Conservation (phyloP, 2,888 invertebrate species). For the Cheilosia urbana region DNA sequence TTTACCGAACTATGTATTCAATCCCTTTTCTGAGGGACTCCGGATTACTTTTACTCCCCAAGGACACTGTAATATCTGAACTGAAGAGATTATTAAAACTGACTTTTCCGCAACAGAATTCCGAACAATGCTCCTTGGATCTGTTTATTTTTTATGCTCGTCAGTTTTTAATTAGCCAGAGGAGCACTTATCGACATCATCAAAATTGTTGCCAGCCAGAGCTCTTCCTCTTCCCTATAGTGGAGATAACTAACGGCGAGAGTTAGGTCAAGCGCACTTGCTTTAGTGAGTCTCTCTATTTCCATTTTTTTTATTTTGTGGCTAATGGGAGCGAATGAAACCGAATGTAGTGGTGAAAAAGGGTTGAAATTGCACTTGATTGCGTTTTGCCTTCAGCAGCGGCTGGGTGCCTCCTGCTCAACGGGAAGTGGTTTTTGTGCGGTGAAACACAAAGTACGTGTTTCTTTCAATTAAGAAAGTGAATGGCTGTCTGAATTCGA, state of each 20-base stretch:
- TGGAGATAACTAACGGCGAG: not conserved
- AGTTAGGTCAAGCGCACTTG: slow-evolving; percentile 53
- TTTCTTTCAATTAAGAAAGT: slow-evolving; percentile 52
- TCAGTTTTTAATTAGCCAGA: slow-evolving; percentile 63
- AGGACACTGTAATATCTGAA: not conserved
- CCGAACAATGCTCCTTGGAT: slow-evolving; percentile 27
- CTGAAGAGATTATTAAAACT: slow-evolving; percentile 34
- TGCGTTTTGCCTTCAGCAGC: slow-evolving; percentile 6
- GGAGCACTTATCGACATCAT: slow-evolving; percentile 60
- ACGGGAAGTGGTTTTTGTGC: slow-evolving; percentile 27
- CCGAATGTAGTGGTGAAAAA: not conserved
- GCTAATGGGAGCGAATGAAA: slow-evolving; percentile 6
- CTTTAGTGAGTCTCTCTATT: not conserved
- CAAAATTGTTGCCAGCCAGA: slow-evolving; percentile 21
- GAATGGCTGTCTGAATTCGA: slow-evolving; percentile 25
- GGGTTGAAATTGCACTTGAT: slow-evolving; percentile 47
- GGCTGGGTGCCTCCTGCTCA: slow-evolving; percentile 3
- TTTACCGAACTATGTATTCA: not conserved
- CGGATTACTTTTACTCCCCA: not conserved
- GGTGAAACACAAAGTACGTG: slow-evolving; percentile 51
- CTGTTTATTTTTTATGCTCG: not conserved
- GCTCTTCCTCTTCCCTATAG: not conserved
- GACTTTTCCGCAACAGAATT: slow-evolving; percentile 48
- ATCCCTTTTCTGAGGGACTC: not conserved
- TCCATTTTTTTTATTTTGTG: no score